These are phyloP conservation scores for Halotydeus destructor DNA, from an alignment of 1,140 invertebrate genomes.

Conservation along the genomic window DNA sequence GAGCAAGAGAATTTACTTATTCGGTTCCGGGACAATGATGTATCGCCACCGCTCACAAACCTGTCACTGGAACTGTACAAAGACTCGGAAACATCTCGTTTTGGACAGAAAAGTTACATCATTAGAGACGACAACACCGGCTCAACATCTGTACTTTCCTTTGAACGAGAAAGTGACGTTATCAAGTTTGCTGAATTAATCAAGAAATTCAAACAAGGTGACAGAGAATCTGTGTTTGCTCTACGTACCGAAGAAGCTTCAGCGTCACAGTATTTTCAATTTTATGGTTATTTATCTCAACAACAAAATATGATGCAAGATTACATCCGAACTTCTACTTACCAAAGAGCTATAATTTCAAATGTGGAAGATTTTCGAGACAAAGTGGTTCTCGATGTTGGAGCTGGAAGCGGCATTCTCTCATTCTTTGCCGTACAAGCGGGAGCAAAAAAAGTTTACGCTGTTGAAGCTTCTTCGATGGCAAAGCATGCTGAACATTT, in stretches of 20 bases:
- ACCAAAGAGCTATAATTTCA: slow-evolving; percentile 84
- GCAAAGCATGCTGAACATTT: slow-evolving; percentile 83
- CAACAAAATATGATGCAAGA: slow-evolving; percentile 99
- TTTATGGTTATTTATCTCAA: slow-evolving; percentile 95
- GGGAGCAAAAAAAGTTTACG: slow-evolving; percentile 87
- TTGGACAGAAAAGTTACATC: slow-evolving; percentile 14
- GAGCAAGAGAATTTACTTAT: slow-evolving; percentile 16
- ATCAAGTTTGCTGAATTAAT: slow-evolving; percentile 10
- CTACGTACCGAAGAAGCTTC: slow-evolving; percentile 90
- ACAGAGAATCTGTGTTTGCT: slow-evolving; percentile 56
- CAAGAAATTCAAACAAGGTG: slow-evolving; percentile 17
- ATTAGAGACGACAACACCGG: slow-evolving; percentile 14
- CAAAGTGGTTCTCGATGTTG: slow-evolving; percentile 79
- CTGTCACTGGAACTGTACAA: slow-evolving; percentile 15
- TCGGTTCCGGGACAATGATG: slow-evolving; percentile 11
- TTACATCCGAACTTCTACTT: slow-evolving; percentile 92
- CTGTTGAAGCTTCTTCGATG: slow-evolving; percentile 96
- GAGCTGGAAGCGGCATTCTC: slow-evolving; percentile 86
- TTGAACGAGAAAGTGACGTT: slow-evolving; percentile 7
- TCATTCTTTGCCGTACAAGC: slow-evolving; percentile 97
- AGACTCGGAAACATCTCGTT: slow-evolving; percentile 14
- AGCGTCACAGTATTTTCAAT: slow-evolving; percentile 90
- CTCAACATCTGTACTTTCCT: slow-evolving; percentile 8
- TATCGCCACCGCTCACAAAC: not conserved
- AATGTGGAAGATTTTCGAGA: slow-evolving; percentile 76